Conservation (phyloP, 2,113 vertebrate species). For the Eclectus roratus region DNA sequence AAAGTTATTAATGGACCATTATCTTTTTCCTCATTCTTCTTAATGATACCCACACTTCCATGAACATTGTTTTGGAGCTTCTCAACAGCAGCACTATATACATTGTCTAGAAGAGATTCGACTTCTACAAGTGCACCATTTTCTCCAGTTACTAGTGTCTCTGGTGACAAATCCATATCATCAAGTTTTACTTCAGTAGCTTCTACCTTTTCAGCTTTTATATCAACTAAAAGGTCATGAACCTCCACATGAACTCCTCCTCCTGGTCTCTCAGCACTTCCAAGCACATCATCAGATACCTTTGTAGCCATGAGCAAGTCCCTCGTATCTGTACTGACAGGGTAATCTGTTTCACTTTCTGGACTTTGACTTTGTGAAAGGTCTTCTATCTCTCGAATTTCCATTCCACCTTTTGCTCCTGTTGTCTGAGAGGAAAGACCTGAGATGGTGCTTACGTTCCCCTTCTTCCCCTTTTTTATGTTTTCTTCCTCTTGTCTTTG, state of each 20-base stretch:
- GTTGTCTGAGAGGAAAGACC: constrained; percentile 91
- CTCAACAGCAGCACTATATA: constrained; percentile 96
- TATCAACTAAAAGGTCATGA: constrained; percentile 92
- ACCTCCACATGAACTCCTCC: constrained; percentile 92
- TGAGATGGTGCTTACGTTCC: constrained; percentile 96
- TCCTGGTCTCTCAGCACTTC: constrained; percentile 68
- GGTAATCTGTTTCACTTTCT: constrained; percentile 94
- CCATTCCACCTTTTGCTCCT: constrained; percentile 90
- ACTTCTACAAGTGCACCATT: constrained; percentile 90
- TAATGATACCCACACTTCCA: constrained; percentile 81
- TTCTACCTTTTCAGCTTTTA: constrained; percentile 99
- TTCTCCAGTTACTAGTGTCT: constrained; percentile 83
- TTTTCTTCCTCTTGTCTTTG: constrained; percentile 98
- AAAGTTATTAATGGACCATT: constrained; percentile 94
- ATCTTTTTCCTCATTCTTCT: constrained; percentile 89
- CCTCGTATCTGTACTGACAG: constrained; percentile 83
- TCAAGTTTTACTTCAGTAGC: constrained; percentile 98
- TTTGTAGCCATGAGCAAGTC: constrained; percentile 92
- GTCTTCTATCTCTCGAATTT: constrained; percentile 92
- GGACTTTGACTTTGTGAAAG: constrained; percentile 95
- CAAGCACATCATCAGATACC: constrained; percentile 81
- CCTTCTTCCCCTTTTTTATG: constrained; percentile 98
- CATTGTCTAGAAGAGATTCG: constrained; percentile 92
- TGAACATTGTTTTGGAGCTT: constrained; percentile 89
- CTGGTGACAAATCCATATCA: constrained; percentile 95